phyloP scores from a whole-genome alignment of 1,140 invertebrate genomes.

The Lepidostoma basale region DNA sequence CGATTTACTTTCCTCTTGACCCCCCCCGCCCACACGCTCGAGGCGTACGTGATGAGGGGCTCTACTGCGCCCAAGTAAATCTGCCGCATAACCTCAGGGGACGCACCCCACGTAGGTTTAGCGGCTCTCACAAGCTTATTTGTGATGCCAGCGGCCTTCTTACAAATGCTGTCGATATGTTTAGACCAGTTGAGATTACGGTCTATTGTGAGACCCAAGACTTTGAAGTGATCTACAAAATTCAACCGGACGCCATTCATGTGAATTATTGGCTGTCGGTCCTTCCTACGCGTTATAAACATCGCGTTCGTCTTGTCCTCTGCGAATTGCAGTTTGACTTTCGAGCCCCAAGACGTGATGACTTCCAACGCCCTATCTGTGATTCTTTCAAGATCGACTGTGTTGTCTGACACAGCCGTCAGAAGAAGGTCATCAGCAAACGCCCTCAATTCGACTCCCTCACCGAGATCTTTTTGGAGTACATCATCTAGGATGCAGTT shows the following conservation, averaged over 20 bases:
- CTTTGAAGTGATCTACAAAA: not conserved
- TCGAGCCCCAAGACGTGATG: not conserved
- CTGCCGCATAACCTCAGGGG: too few relatives aligned
- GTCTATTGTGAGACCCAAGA: too few relatives aligned
- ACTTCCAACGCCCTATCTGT: not conserved
- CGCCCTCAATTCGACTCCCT: not conserved
- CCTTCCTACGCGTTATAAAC: not conserved
- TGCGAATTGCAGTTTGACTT: not conserved
- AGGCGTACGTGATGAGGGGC: too few relatives aligned
- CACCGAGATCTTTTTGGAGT: not conserved
- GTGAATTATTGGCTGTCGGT: not conserved
- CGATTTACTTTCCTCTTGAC: too few relatives aligned
- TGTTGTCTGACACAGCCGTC: not conserved
- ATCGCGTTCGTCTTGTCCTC: not conserved
- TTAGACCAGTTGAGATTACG: too few relatives aligned
- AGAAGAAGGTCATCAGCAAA: not conserved
- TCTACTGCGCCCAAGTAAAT: too few relatives aligned
- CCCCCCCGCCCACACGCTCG: too few relatives aligned
- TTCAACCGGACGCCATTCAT: not conserved
- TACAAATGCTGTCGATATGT: too few relatives aligned
- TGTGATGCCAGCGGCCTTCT: too few relatives aligned
- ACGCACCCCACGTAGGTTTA: too few relatives aligned
- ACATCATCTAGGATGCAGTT: slow-evolving; percentile 12
- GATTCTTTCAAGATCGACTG: not conserved
- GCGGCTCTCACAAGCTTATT: too few relatives aligned